phyloP scores from a whole-genome alignment of 2,113 vertebrate species.

The Oxyruncus cristatus region DNA sequence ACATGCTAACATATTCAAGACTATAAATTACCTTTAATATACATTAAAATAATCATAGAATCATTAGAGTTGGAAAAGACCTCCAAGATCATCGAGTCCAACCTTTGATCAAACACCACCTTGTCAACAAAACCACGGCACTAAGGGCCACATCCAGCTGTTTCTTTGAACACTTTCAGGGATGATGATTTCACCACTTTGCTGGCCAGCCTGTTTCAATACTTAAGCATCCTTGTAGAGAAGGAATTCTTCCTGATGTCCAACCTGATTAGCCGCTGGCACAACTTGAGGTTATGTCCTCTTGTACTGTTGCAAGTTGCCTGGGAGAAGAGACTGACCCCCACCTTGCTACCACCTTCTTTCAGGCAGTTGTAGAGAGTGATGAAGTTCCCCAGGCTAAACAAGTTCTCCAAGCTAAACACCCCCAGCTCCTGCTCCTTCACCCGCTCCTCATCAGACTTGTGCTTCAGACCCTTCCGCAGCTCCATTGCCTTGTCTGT shows the following conservation, averaged over 20 bases:
- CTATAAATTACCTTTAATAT: background rate
- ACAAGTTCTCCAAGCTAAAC: background rate
- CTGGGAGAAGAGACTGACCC: background rate
- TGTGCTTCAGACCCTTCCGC: background rate
- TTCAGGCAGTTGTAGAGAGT: too few species aligned
- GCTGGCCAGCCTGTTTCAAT: background rate
- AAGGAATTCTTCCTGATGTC: background rate
- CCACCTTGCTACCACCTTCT: background rate
- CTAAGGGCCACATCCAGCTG: background rate
- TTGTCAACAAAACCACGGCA: background rate
- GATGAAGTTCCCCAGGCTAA: background rate
- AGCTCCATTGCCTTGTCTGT: background rate
- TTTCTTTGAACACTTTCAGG: background rate
- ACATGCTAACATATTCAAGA: background rate
- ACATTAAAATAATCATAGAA: background rate
- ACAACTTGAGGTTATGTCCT: background rate
- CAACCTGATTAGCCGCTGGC: background rate
- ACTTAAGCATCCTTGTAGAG: background rate
- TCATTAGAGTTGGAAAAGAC: background rate
- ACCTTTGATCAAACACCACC: background rate
- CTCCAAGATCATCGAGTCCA: background rate
- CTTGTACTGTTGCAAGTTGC: background rate
- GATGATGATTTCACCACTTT: background rate
- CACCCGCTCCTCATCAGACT: background rate
- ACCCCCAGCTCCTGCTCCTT: background rate